Base-by-base conservation (phyloP, 1,140 invertebrate species). In the Apis florea region DNA sequence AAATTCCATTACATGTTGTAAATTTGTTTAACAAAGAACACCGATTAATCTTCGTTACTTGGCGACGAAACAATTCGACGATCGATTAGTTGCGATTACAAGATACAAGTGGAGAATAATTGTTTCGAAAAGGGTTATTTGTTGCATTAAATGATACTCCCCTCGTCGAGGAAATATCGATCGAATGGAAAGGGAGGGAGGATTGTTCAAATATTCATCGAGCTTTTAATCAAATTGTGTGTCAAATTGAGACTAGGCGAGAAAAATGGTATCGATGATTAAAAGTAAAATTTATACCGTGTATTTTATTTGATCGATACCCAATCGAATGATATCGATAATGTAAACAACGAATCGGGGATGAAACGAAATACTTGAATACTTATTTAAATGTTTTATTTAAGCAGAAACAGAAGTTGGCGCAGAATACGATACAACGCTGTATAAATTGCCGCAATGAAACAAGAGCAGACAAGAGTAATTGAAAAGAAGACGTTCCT, bases 141-240 rank as follows among this genome's bases (percentile, higher is more conserved):
- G 10, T 51, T 11, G 2, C 40, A 19, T 64, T 13, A 19, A 53
- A 15, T 17, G 26, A 11, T 3, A 31, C 21, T 49, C 12, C 2
- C 9, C 21, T 40, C 53, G 69, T 71, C 24, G 31, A 74, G 26
- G 15, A 63, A 21, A 9, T 63, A n/a, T 63, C n/a, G 17, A 4
- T 63, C 40, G 31, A n/a, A 51, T 74, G 19, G 26, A 63, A 49
- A 11, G 40, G 31, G 31, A 17, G 13, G 13, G 13, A 47, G 1
- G 67, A n/a, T n/a, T 40, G n/a, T 26, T 70, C 56, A 49, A 59
- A 63, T 63, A 74, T 74, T 63, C 58, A 19, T 49, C 40, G 72
- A 49, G n/a, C 21, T 51, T 63, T 24, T 31, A 31, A n/a, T 54
- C 0, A 71, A 71, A 24, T 68, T n/a, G 13, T 10, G n/a, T 15